Conservation (phyloP, 1,140 invertebrate species). For the Lasioglossum baleicum region DNA sequence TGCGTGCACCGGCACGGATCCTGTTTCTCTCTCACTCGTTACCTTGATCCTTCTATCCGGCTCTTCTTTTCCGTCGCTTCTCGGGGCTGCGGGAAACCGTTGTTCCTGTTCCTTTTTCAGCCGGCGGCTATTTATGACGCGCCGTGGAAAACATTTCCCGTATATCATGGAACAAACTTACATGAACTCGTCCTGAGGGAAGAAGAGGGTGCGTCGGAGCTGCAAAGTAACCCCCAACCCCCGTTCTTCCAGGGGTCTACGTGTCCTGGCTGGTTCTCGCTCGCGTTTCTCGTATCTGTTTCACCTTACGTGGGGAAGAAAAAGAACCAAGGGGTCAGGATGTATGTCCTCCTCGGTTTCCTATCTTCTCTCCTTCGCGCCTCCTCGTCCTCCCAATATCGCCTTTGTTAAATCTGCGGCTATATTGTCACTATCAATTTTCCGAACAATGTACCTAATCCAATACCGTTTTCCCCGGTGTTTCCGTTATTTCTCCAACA, state of each 20-base stretch:
- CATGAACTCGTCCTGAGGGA: conserved; percentile 67
- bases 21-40: not conserved
- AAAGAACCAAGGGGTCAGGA: conserved; percentile 3
- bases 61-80: conserved; percentile 6
- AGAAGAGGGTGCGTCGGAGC: conserved; percentile 4
- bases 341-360: conserved; percentile 18
- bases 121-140: conserved; percentile 73
- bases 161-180: conserved; percentile 74
- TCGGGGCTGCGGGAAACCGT: conserved; percentile 34
- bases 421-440: conserved; percentile 47
- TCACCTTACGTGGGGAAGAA: not conserved
- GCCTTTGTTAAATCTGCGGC: conserved; percentile 33
- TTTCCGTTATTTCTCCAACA: conserved; percentile 4
- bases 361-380: not conserved
- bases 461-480: conserved; percentile 16
- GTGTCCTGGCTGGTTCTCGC: too few relatives aligned
- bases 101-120: conserved; percentile 53
- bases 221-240: conserved; percentile 1
- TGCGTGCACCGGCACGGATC: conserved; percentile 51
- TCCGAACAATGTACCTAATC: conserved; percentile 34
- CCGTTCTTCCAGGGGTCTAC: not conserved
- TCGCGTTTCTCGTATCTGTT: not conserved
- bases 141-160: conserved; percentile 75
- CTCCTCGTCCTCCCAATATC: too few relatives aligned
- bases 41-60: too few relatives aligned